These are phyloP conservation scores for Lepilemur septentrionalis DNA, from an alignment of 2,797 vertebrate genomes.

Conservation along the genomic window DNA sequence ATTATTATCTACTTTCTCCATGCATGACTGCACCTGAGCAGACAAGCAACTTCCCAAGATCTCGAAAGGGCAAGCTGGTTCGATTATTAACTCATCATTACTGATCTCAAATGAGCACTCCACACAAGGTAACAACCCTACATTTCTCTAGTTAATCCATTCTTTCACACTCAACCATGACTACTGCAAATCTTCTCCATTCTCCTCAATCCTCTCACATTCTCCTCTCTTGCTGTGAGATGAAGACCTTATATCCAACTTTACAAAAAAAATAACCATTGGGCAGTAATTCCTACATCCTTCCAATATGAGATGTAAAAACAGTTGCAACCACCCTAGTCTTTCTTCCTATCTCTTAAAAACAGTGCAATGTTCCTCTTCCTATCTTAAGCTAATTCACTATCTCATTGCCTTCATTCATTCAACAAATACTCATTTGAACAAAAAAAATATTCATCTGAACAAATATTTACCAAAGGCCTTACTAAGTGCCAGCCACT, in stretches of 20 bases:
- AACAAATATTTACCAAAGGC: neutral
- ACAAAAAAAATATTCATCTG: neutral
- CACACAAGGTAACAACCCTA: neutral
- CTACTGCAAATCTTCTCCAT: neutral
- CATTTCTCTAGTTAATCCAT: neutral
- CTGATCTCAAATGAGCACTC: neutral
- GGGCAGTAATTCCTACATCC: neutral
- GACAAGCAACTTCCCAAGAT: neutral
- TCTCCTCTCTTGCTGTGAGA: neutral
- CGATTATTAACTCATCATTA: neutral
- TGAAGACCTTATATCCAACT: neutral
- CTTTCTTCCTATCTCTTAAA: neutral
- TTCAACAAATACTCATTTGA: neutral
- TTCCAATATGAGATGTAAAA: neutral
- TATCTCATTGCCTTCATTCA: neutral
- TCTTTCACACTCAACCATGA: neutral
- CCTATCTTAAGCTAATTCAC: neutral
- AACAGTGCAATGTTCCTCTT: neutral
- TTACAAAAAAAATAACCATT: neutral
- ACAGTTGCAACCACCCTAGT: neutral
- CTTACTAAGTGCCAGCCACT: neutral
- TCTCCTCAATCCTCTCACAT: neutral
- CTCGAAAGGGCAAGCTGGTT: slow-evolving; percentile 1
- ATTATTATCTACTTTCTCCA: slow-evolving; percentile 4
- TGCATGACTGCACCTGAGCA: neutral